Base-by-base conservation (phyloP, 2,797 vertebrate genomes). In the Hyperoplus immaculatus region DNA sequence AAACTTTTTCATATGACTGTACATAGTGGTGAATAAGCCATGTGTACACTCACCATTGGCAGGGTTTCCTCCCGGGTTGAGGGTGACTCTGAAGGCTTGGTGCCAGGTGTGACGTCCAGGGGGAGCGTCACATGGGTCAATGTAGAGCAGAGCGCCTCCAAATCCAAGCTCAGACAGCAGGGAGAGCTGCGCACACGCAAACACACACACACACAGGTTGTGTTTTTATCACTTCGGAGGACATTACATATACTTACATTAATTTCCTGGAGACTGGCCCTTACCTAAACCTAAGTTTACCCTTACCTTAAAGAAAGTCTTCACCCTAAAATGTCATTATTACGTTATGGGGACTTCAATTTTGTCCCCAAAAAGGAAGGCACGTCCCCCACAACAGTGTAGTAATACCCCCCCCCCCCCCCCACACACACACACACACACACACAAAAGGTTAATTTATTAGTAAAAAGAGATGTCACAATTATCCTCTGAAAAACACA, bases 121-220 rank as follows among this genome's bases (percentile, higher is more conserved):
- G 64, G 96, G 95, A 56, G 93, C 85, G 47, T 99, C 97, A 85
- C 98, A 99, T 10, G 97, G 97, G 81, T 99, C 97, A 18, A 95
- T 39, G 42, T 99, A 99, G 4, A 97, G 90, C 61, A 99, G 96
- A 65, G 83, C 96, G 2, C 97, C 98, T 73, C 95, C 95, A 85
- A 99, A 98, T 12, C 97, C 97, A 78, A 94, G 89, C 29, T 97
- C 93, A 69, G 96, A 95, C 82, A 99, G 85, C 4, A 97, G 92
- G 36, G 96, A 97, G 68, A 99, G 94, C 98, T 98, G 91, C 16
- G 65, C 8, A 43, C 39, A 78, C 21, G 63, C 38, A 63, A 5
- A 72, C 4, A 66, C 8, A 60, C n/a, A 64, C 3, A 51, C 6
- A 60, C 1, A 49, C 8, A 41, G 29, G 29, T 29, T 29, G 29